Evolutionary conservation across 2,888 invertebrate species (phyloP).

Genomic region (Seira musarum): DNA sequence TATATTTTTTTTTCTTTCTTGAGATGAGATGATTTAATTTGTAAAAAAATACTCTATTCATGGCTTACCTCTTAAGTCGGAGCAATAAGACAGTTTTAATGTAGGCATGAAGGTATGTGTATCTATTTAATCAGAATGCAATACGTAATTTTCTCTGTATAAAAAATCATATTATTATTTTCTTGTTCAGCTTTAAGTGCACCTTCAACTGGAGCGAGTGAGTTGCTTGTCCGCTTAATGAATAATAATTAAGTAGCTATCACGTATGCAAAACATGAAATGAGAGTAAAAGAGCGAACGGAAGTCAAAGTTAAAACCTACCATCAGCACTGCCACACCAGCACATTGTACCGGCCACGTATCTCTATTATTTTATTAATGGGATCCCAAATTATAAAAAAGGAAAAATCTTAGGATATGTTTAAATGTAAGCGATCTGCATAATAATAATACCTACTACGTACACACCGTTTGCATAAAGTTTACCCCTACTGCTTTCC

Average conservation of each 20-base stretch:
- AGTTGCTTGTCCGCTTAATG: conserved; percentile 53
- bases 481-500: no score
- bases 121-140: conserved; percentile 40
- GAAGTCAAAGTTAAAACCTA: conserved; percentile 43
- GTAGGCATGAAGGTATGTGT: not conserved
- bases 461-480: not conserved
- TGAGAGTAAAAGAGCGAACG: conserved; percentile 36
- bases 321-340: conserved; percentile 27
- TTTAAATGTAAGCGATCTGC: conserved; percentile 11
- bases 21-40: not conserved
- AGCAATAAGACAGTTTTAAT: not conserved
- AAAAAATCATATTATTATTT: conserved; percentile 4
- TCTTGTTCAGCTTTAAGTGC: conserved; percentile 21
- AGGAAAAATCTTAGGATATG: conserved; percentile 22
- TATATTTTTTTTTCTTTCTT: no score
- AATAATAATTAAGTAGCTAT: conserved; percentile 55
- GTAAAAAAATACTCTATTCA: conserved; percentile 9
- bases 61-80: not conserved
- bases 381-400: conserved; percentile 46
- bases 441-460: conserved; percentile 1
- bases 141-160: conserved; percentile 28
- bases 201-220: conserved; percentile 23
- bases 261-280: conserved; percentile 56
- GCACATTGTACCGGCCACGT: no score
- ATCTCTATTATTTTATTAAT: conserved; percentile 39